Conservation (phyloP, 2,888 invertebrate species). For the Hirudinaria manillensis region DNA sequence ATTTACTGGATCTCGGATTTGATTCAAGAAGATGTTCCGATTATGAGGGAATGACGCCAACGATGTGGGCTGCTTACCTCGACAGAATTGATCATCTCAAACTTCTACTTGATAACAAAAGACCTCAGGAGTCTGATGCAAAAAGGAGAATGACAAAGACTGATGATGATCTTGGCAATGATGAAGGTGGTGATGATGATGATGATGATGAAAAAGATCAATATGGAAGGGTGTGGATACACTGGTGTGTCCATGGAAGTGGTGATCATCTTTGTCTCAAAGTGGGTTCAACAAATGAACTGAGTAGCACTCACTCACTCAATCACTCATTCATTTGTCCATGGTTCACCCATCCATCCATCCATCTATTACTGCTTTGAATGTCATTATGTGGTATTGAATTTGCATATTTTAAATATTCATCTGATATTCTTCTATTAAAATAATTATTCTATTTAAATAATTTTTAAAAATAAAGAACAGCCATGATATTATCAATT, state of each 20-base stretch:
- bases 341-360: no score
- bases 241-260: conserved; percentile 52
- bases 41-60: conserved; percentile 51
- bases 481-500: no score
- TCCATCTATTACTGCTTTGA: no score
- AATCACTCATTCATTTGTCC: no score
- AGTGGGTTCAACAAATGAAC: conserved; percentile 41
- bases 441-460: no score
- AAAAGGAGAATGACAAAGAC: conserved; percentile 35
- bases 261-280: conserved; percentile 53
- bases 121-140: conserved; percentile 28
- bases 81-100: conserved; percentile 53
- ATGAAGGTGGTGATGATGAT: conserved; percentile 33
- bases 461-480: no score
- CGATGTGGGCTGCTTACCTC: conserved; percentile 55
- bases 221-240: conserved; percentile 52
- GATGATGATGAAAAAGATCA: conserved; percentile 49
- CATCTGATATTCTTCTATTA: no score
- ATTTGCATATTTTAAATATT: no score
- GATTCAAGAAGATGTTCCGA: conserved; percentile 46
- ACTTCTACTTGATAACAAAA: conserved; percentile 42
- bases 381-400: no score
- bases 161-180: conserved; percentile 40
- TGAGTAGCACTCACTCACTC: no score
- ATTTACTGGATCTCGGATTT: conserved; percentile 46